Evolutionary conservation across 2,797 vertebrate species (phyloP), one percentile per base, ranked within the genome.

Genomic region (Mastacembelus armatus): DNA sequence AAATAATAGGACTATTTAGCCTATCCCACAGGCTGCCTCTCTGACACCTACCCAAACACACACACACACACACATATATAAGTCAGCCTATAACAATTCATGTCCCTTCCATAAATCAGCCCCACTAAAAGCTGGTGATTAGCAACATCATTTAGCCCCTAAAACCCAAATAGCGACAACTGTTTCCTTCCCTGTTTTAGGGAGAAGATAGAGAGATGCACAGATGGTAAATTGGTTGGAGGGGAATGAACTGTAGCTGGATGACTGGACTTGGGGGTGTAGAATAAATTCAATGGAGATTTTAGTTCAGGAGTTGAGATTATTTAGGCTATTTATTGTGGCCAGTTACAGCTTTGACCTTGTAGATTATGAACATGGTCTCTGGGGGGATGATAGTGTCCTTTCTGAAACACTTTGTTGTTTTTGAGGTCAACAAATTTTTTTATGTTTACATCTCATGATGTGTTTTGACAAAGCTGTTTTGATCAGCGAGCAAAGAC

Each of bases 1-100:
- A 98, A 99, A 99, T 98, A 98, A 98, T 96, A 96, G 94, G 95
- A 96, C 96, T 97, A 96, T 97, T 98, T 98, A 98, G 96, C 95
- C 95, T 96, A 95, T 96, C 93, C 95, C 95, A 81, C 85, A 78
- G 82, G 87, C 89, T 85, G 86, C 86, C 83, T 89, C 84, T 82
- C 78, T 86, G 84, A 92, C 90, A 92, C 85, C 84, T 79, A 95
- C 95, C 94, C 94, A 95, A 96, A 96, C 93, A 95, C 94, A 95
- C 82, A 96, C 95, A 95, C 92, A 94, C 92, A 94, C 94, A 94
- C 94, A 95, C 94, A 94, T 92, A 93, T 93, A 94, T 94, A 93
- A 78, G 74, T 94, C 95, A 91, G 94, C 95, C 95, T 95, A 97
- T 96, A 96, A 98, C 95, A 93, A 95, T 94, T 95, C 93, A 92